A percentile compares a stretch with the other conserved stretches of the same genome.
Conservation (phyloP, 2,888 invertebrate genomes). For the Plemyria rubiginata region DNA sequence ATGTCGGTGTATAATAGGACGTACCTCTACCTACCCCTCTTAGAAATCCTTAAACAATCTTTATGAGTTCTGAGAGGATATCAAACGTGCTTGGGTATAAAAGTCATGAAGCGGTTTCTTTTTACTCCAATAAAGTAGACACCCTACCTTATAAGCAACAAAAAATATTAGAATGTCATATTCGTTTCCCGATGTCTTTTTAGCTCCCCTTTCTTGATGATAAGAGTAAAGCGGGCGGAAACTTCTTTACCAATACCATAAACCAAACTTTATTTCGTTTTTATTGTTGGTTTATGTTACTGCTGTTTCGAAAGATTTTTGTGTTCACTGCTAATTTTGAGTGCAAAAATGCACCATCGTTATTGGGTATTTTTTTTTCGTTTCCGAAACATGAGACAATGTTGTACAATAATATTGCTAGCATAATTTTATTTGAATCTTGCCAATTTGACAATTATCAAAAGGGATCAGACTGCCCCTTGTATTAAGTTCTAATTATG, state of each 20-base stretch:
- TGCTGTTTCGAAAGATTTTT: conserved; percentile 17
- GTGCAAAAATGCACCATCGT: neutral
- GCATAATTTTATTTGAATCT: too few relatives aligned
- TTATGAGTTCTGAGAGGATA: too few relatives aligned
- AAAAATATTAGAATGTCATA: conserved; percentile 68
- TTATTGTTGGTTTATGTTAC: conserved; percentile 30
- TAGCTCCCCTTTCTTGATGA: conserved; percentile 51
- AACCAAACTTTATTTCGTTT: conserved; percentile 29
- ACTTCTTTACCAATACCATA: conserved; percentile 42
- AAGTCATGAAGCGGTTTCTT: too few relatives aligned
- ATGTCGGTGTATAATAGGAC: too few relatives aligned
- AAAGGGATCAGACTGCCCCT: too few relatives aligned
- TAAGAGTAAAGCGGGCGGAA: conserved; percentile 43
- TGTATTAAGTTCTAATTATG: too few relatives aligned
- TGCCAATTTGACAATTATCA: too few relatives aligned
- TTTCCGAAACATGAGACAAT: neutral
- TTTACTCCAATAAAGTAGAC: conserved; percentile 34
- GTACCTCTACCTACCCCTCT: too few relatives aligned
- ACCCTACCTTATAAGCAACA: conserved; percentile 49
- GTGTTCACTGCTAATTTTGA: conserved; percentile 10
- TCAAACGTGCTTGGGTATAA: too few relatives aligned
- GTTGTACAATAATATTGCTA: too few relatives aligned
- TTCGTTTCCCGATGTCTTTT: conserved; percentile 62
- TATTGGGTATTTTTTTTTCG: neutral
- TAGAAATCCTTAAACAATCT: too few relatives aligned